phyloP scores from a whole-genome alignment of 2,888 invertebrate genomes.

The Selenia dentaria region DNA sequence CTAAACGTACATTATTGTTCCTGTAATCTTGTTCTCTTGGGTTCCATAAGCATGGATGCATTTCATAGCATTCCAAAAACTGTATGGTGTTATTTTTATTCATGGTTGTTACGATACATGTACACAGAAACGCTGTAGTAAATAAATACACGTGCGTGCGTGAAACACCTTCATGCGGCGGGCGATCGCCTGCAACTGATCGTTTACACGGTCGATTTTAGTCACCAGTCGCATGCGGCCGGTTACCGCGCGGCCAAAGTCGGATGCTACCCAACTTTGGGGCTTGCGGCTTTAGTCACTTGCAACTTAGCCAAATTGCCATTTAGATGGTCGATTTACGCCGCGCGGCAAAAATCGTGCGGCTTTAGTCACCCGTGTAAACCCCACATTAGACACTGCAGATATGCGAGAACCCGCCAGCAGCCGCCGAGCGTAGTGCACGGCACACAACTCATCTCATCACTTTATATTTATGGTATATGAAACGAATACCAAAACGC shows the following conservation, averaged over 20 bases:
- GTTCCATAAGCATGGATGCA: too few species aligned
- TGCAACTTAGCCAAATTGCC: conserved; percentile 45
- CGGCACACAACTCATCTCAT: too few species aligned
- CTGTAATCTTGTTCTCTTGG: too few species aligned
- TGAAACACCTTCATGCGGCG: conserved; percentile 13
- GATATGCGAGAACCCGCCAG: too few species aligned
- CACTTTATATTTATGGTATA: too few species aligned
- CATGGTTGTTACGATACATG: too few species aligned
- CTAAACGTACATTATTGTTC: too few species aligned
- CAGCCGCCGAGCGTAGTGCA: too few species aligned
- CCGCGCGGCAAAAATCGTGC: conserved; percentile 43
- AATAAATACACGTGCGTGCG: background rate
- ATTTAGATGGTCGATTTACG: conserved; percentile 42
- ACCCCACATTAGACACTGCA: conserved; percentile 14
- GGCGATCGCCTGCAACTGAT: conserved; percentile 30
- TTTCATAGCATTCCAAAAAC: too few species aligned
- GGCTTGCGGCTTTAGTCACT: conserved; percentile 49
- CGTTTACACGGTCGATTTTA: conserved; percentile 34
- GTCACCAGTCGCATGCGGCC: conserved; percentile 45
- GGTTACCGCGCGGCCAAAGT: conserved; percentile 45
- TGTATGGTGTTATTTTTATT: too few species aligned
- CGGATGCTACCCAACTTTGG: conserved; percentile 48
- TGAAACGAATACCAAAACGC: too few species aligned
- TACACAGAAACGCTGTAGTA: too few species aligned
- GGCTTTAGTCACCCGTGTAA: conserved; percentile 47